These are phyloP conservation scores for Sphaerophoria rueppellii DNA, from an alignment of 2,888 invertebrate genomes.

Conservation along the genomic window DNA sequence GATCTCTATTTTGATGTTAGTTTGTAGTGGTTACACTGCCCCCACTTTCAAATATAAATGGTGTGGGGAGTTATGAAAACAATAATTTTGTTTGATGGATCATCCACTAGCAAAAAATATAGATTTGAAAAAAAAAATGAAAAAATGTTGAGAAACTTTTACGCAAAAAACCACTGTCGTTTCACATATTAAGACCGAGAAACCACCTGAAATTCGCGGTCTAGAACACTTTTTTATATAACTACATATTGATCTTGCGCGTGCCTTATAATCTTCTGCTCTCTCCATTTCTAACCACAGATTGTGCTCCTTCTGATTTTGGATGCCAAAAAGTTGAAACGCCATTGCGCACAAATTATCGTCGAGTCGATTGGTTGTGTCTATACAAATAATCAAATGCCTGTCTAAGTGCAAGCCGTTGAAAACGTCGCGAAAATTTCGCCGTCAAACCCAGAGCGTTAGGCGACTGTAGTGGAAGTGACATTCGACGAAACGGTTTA, in stretches of 20 bases:
- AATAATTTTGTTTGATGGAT: neutral
- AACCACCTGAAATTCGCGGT: constrained; percentile 43
- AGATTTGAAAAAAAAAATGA: neutral
- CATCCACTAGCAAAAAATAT: neutral
- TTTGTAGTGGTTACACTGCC: neutral
- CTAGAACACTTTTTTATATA: constrained; percentile 29
- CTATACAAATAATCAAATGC: constrained; percentile 21
- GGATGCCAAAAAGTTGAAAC: constrained; percentile 1
- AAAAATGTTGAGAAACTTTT: constrained; percentile 7
- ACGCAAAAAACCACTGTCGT: constrained; percentile 40
- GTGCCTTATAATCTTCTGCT: constrained; percentile 57
- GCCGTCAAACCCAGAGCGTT: constrained; percentile 48
- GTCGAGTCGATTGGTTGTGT: constrained; percentile 2
- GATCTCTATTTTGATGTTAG: neutral
- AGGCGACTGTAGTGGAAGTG: constrained; percentile 65
- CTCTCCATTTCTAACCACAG: constrained; percentile 41
- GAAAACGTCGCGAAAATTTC: constrained; percentile 43
- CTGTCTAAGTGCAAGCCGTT: constrained; percentile 12
- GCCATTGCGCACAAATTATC: constrained; percentile 39
- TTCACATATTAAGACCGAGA: constrained; percentile 20
- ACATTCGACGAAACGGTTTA: constrained; percentile 62
- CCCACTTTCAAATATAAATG: constrained; percentile 1
- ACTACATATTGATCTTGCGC: constrained; percentile 45
- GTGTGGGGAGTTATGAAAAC: neutral
- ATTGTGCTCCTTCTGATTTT: constrained; percentile 51